A percentile compares a stretch with the other conserved stretches of the same genome.
These are phyloP conservation scores for Alviniconcha marisindica DNA, from an alignment of 1,140 invertebrate genomes.

Conservation along the genomic window DNA sequence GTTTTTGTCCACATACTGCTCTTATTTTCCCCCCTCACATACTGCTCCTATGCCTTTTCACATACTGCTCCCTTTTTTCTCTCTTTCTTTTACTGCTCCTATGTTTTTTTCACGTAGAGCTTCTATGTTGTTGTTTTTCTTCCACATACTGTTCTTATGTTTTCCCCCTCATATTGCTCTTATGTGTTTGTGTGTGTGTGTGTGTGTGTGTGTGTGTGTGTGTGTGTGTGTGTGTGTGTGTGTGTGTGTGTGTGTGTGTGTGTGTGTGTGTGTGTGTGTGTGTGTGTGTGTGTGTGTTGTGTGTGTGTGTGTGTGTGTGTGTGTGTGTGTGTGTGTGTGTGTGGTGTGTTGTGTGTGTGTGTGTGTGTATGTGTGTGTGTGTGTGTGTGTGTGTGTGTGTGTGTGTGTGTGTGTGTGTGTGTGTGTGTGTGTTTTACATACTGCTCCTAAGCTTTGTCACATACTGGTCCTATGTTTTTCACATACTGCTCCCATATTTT, in stretches of 20 bases:
- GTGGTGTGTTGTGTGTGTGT: no score
- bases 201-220: background rate
- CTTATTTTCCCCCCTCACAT: background rate
- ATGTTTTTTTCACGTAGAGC: background rate
- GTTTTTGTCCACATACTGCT: no score
- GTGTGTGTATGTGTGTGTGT: background rate
- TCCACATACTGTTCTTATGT: background rate
- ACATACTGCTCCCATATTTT: no score
- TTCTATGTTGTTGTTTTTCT: background rate
- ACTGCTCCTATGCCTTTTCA: background rate
- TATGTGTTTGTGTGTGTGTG: background rate
- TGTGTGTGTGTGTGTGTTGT: background rate
- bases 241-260: background rate
- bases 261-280: background rate
- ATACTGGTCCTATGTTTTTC: no score
- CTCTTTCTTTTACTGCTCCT: background rate
- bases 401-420: background rate
- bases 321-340: background rate
- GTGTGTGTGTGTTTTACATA: background rate
- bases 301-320: background rate
- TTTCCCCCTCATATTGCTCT: background rate
- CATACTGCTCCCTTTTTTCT: background rate
- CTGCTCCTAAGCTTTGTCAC: no score
- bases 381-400: conserved; percentile 25
- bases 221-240: background rate